Percentiles rank a stretch among this genome's conserved stretches.
phyloP scores from a whole-genome alignment of 2,113 vertebrate species.

The Melanotaenia duboulayi region DNA sequence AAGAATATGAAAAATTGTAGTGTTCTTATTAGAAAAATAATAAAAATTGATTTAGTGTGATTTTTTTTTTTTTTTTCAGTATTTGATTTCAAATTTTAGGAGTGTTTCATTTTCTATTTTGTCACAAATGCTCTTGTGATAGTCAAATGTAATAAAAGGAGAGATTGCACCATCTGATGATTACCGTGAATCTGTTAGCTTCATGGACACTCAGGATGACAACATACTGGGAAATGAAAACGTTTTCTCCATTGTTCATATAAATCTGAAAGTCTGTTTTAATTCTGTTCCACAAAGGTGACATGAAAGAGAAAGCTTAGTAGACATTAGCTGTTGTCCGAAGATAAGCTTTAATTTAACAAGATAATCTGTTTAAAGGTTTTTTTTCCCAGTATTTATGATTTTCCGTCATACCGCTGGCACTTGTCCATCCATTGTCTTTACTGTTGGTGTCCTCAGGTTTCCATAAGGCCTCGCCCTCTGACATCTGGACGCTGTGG shows the following conservation, averaged over 20 bases:
- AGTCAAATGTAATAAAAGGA: slow-evolving; percentile 82
- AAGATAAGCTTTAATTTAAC: background rate
- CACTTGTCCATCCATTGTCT: slow-evolving; percentile 26
- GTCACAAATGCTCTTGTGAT: slow-evolving; percentile 83
- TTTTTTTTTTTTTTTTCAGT: slow-evolving; percentile 76
- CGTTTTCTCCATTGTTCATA: background rate
- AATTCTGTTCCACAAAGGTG: slow-evolving; percentile 12
- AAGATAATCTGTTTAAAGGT: background rate
- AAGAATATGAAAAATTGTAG: slow-evolving; percentile 88
- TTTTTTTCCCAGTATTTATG: background rate
- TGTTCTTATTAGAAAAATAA: slow-evolving; percentile 88
- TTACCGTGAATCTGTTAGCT: slow-evolving; percentile 60
- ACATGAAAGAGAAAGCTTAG: background rate
- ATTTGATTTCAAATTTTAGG: slow-evolving; percentile 77
- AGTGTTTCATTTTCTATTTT: slow-evolving; percentile 80
- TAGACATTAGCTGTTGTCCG: background rate
- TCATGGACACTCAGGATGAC: background rate
- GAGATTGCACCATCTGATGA: slow-evolving; percentile 75
- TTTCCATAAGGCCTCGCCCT: slow-evolving; percentile 13
- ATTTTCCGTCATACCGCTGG: slow-evolving; percentile 8
- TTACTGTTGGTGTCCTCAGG: slow-evolving; percentile 15
- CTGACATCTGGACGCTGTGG: slow-evolving; percentile 29
- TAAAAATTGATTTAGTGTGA: slow-evolving; percentile 88
- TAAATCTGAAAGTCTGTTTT: background rate
- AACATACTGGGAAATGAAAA: background rate